phyloP scores from a whole-genome alignment of 2,888 invertebrate genomes.

The Hypena proboscidalis region DNA sequence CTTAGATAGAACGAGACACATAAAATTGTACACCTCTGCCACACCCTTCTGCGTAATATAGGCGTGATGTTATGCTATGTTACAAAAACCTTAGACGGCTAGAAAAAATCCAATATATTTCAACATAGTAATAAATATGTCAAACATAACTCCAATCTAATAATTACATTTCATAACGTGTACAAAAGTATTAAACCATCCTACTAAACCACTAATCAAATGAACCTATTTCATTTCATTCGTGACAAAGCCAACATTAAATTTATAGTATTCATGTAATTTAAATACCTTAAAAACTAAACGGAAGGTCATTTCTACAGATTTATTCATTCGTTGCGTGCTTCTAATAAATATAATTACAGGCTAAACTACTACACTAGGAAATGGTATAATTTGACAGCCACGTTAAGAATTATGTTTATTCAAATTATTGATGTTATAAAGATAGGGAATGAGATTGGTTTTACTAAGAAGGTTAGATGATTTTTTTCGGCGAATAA shows the following conservation, averaged over 20 bases:
- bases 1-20: too few species aligned
- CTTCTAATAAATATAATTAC: conserved; percentile 37
- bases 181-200: background rate
- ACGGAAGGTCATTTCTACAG: conserved; percentile 27
- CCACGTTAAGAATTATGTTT: conserved; percentile 17
- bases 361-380: conserved; percentile 14
- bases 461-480: conserved; percentile 12
- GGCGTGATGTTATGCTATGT: too few species aligned
- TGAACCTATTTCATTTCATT: background rate
- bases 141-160: too few species aligned
- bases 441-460: conserved; percentile 12
- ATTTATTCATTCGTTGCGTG: conserved; percentile 37
- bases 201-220: conserved; percentile 1
- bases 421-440: conserved; percentile 23
- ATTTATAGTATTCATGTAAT: conserved; percentile 6
- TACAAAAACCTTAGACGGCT: too few species aligned
- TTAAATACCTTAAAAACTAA: conserved; percentile 13
- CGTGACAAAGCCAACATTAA: conserved; percentile 7
- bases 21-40: too few species aligned
- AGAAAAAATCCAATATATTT: too few species aligned
- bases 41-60: too few species aligned
- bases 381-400: conserved; percentile 35
- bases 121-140: too few species aligned
- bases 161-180: background rate
- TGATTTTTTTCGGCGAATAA: too few species aligned